These are phyloP conservation scores for Varanus komodoensis DNA, from an alignment of 2,113 vertebrate species.

Conservation along the genomic window DNA sequence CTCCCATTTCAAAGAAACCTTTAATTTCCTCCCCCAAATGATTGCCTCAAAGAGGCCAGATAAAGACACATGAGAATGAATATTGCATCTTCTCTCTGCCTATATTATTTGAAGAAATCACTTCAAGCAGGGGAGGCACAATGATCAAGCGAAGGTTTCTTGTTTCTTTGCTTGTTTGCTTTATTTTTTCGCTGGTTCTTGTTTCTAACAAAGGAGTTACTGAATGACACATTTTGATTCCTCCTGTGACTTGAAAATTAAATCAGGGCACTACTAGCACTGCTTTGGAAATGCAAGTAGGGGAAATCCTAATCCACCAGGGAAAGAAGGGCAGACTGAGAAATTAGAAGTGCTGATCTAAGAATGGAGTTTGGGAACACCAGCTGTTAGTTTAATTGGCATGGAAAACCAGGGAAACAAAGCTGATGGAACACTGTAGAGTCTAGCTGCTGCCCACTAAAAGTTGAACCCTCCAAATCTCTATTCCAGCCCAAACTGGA, in stretches of 20 bases:
- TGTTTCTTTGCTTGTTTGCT: neutral
- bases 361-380: neutral
- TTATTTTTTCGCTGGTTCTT: conserved; percentile 40
- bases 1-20: neutral
- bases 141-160: conserved; percentile 1
- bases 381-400: conserved; percentile 20
- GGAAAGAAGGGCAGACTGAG: neutral
- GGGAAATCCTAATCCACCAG: neutral
- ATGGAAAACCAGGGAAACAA: conserved; percentile 34
- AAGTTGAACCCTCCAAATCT: neutral
- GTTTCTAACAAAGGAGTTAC: neutral
- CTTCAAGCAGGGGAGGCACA: neutral
- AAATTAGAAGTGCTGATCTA: neutral
- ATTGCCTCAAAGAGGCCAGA: neutral
- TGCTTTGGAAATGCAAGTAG: neutral
- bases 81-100: conserved; percentile 15
- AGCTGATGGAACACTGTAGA: neutral
- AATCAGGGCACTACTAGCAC: neutral
- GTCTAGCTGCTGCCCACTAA: neutral
- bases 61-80: neutral
- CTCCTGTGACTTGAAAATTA: neutral
- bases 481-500: neutral
- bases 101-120: neutral
- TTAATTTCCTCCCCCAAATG: neutral
- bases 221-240: neutral